These are phyloP conservation scores for Chaunax sp. DNA, from an alignment of 2,797 vertebrate species.

Conservation along the genomic window DNA sequence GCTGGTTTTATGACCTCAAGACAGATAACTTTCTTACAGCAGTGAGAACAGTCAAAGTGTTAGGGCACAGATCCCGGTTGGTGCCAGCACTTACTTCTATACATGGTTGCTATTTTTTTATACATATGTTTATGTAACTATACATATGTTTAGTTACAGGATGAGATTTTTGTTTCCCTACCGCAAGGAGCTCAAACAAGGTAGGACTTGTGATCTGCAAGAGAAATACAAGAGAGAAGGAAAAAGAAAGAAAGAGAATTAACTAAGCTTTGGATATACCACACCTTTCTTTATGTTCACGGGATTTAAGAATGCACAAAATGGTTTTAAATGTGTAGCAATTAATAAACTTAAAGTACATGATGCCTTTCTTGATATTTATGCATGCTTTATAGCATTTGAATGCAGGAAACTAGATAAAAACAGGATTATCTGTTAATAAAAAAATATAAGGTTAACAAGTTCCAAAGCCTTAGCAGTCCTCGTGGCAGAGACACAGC, in stretches of 20 bases:
- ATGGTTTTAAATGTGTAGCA: no score
- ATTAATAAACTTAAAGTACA: no score
- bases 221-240: no score
- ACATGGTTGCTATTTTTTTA: background rate
- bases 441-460: background rate
- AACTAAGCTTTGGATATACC: background rate
- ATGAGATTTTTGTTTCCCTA: slow-evolving; percentile 66
- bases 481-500: background rate
- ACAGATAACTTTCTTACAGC: slow-evolving; percentile 21
- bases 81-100: slow-evolving; percentile 4
- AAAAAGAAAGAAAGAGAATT: background rate
- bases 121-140: background rate
- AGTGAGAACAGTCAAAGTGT: slow-evolving; percentile 5
- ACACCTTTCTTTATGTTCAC: no score
- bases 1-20: slow-evolving; percentile 53
- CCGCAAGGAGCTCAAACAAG: slow-evolving; percentile 57
- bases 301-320: no score
- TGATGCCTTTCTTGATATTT: no score
- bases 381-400: no score
- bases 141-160: slow-evolving; percentile 17
- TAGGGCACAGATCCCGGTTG: background rate
- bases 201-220: slow-evolving; percentile 40
- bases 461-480: background rate
- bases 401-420: no score
- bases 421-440: no score